Evolutionary conservation across 2,888 invertebrate species (phyloP).

Genomic region (Tortrix viridana): DNA sequence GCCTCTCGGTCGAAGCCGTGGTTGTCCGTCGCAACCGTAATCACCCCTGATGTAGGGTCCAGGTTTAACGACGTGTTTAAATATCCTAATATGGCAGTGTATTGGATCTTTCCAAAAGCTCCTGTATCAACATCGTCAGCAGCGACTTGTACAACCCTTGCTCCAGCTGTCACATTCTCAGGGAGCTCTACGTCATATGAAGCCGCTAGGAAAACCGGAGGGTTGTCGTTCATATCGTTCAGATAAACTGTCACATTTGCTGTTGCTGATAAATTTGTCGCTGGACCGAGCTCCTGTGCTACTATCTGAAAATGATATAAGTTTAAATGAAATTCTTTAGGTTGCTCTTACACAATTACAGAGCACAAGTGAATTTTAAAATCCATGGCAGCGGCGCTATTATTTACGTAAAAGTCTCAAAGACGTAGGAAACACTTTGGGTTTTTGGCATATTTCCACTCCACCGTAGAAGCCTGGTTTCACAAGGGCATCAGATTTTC

Average conservation of each 20-base stretch:
- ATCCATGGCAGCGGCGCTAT: no score
- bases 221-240: slow-evolving; percentile 94
- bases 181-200: slow-evolving; percentile 90
- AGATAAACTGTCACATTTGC: slow-evolving; percentile 92
- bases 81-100: slow-evolving; percentile 90
- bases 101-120: slow-evolving; percentile 90
- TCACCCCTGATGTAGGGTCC: slow-evolving; percentile 90
- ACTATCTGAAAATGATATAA: slow-evolving; percentile 88
- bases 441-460: no score
- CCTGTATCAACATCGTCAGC: slow-evolving; percentile 93
- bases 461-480: no score
- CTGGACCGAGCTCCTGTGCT: slow-evolving; percentile 92
- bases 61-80: slow-evolving; percentile 91
- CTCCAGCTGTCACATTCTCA: slow-evolving; percentile 91
- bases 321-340: no score
- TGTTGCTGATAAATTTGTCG: slow-evolving; percentile 88
- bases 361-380: no score
- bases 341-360: no score
- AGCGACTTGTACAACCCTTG: slow-evolving; percentile 89
- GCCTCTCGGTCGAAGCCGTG: slow-evolving; percentile 93
- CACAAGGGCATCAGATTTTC: no score
- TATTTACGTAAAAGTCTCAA: no score
- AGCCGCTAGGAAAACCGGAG: slow-evolving; percentile 90
- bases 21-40: slow-evolving; percentile 90
- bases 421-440: no score